Conservation (phyloP, 2,888 invertebrate species). For the Iphiclides podalirius region DNA sequence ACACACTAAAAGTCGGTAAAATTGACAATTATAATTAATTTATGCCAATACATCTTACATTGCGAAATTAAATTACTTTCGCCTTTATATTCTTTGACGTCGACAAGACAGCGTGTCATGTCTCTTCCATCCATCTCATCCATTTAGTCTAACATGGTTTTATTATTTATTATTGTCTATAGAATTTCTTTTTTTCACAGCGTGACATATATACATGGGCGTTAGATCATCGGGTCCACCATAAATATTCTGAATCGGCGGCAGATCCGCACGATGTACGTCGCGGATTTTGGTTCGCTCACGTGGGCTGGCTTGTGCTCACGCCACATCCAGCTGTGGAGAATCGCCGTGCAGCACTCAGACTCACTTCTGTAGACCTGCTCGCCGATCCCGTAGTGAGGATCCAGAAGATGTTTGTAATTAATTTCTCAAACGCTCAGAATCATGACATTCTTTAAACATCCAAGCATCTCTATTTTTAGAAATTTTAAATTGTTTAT, state of each 20-base stretch:
- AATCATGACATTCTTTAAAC: no score
- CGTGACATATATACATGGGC: slow-evolving; percentile 93
- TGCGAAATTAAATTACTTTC: no score
- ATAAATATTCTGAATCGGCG: slow-evolving; percentile 92
- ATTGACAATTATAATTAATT: no score
- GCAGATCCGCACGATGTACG: slow-evolving; percentile 92
- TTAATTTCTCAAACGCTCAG: slow-evolving; percentile 1
- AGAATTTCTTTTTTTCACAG: slow-evolving; percentile 76
- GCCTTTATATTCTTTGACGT: no score
- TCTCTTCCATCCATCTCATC: no score
- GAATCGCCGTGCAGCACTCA: slow-evolving; percentile 80
- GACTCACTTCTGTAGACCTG: slow-evolving; percentile 84
- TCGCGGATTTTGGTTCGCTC: slow-evolving; percentile 94
- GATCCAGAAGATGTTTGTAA: slow-evolving; percentile 84
- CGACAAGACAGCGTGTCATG: no score
- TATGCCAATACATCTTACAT: no score
- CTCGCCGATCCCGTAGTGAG: slow-evolving; percentile 86
- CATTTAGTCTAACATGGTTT: no score
- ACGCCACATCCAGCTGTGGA: slow-evolving; percentile 91
- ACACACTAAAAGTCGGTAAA: no score
- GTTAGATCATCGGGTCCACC: slow-evolving; percentile 92
- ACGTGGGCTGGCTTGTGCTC: slow-evolving; percentile 94
- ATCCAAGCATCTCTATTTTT: no score
- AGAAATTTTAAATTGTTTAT: no score
- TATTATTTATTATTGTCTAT: no score